phyloP scores from a whole-genome alignment of 2,888 invertebrate genomes.

The Clusia tigrina region DNA sequence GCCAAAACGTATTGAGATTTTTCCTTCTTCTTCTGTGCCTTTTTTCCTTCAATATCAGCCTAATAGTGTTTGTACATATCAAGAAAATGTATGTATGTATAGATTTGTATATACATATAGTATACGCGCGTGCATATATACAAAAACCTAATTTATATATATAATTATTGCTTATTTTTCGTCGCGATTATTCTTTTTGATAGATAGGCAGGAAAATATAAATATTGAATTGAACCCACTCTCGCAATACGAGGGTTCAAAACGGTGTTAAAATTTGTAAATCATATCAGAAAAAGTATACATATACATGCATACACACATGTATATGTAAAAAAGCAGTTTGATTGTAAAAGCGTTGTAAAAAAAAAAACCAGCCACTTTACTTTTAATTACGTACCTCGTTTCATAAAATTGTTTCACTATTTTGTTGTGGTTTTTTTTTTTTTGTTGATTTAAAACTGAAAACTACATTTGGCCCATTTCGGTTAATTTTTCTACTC shows the following conservation, averaged over 20 bases:
- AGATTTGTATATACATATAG: neutral
- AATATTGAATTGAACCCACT: conserved; percentile 39
- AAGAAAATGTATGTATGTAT: neutral
- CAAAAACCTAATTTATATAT: conserved; percentile 34
- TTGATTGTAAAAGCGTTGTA: no score
- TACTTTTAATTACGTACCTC: neutral
- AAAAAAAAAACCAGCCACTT: neutral
- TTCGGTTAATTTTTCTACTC: conserved; percentile 43
- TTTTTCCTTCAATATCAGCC: neutral
- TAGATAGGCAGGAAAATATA: conserved; percentile 36
- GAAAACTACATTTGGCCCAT: conserved; percentile 36
- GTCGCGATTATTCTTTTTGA: conserved; percentile 30
- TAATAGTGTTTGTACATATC: neutral
- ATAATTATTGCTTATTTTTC: conserved; percentile 35
- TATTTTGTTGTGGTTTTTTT: conserved; percentile 1
- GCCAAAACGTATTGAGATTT: conserved; percentile 13
- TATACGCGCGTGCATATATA: neutral
- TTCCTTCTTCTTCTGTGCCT: conserved; percentile 15
- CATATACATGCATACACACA: no score
- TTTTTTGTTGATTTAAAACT: neutral
- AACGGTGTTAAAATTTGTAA: no score
- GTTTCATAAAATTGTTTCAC: no score
- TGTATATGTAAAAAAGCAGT: neutral
- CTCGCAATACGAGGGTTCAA: conserved; percentile 27
- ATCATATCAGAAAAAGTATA: no score